These are phyloP conservation scores for Alligator sinensis DNA, from an alignment of 2,113 vertebrate genomes.

Conservation along the genomic window DNA sequence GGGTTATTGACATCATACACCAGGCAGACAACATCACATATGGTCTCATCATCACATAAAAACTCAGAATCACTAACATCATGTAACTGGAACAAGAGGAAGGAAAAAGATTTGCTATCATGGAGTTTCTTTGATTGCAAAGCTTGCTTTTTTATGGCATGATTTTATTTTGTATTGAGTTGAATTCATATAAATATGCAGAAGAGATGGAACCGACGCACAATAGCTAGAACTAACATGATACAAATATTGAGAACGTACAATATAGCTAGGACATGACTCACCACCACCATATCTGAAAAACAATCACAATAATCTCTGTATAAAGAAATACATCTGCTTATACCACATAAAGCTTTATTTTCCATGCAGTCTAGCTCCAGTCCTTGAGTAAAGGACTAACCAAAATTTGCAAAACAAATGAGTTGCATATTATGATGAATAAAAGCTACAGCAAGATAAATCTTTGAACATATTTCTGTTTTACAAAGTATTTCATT, in stretches of 20 bases:
- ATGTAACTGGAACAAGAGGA: conserved; percentile 85
- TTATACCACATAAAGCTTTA: conserved; percentile 1
- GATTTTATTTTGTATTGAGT: not conserved
- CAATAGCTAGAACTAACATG: not conserved
- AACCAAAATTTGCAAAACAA: not conserved
- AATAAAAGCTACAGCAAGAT: not conserved
- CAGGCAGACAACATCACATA: conserved; percentile 94
- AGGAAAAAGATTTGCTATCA: conserved; percentile 9
- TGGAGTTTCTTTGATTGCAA: not conserved
- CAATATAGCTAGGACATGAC: not conserved
- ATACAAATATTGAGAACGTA: not conserved
- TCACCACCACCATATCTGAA: conserved; percentile 8
- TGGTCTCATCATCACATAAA: conserved; percentile 88
- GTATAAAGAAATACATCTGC: not conserved
- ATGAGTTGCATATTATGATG: not conserved
- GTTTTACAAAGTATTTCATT: not conserved
- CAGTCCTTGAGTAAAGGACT: conserved; percentile 6
- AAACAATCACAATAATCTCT: not conserved
- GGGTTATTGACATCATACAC: conserved; percentile 94
- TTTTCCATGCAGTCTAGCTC: not conserved
- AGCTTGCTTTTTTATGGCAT: not conserved
- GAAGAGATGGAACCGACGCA: not conserved
- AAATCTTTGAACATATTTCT: not conserved
- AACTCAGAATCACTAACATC: conserved; percentile 93
- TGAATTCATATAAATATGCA: not conserved